Evolutionary conservation across 2,113 vertebrate species (phyloP).

Genomic region (Fregata magnificens): DNA sequence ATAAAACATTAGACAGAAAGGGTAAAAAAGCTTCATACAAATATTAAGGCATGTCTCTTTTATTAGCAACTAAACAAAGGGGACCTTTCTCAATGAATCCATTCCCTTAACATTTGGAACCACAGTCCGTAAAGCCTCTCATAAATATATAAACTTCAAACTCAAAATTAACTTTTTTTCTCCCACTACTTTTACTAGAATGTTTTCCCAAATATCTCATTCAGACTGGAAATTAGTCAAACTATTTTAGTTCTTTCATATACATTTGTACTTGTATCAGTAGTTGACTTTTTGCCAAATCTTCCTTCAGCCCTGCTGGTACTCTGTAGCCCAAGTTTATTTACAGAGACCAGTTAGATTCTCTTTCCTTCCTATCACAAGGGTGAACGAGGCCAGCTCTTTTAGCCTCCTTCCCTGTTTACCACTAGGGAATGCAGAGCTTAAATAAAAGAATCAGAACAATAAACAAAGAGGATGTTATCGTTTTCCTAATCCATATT

Average conservation of each 20-base stretch:
- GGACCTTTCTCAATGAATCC: background rate
- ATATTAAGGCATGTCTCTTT: background rate
- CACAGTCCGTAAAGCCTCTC: background rate
- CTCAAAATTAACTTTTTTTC: background rate
- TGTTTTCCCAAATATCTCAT: background rate
- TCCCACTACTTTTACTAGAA: background rate
- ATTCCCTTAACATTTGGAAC: background rate
- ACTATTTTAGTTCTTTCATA: background rate
- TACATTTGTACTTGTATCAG: background rate
- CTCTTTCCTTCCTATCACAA: background rate
- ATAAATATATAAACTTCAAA: background rate
- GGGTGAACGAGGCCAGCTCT: background rate
- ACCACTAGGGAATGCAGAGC: slow-evolving; percentile 7
- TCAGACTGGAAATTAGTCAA: background rate
- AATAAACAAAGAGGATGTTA: slow-evolving; percentile 44
- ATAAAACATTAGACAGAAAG: background rate
- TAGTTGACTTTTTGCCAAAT: background rate
- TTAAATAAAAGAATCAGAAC: slow-evolving; percentile 32
- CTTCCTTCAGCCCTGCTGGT: background rate
- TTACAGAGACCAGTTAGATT: background rate
- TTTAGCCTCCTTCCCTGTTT: background rate
- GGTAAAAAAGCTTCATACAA: background rate
- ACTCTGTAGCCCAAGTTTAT: background rate
- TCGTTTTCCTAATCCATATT: slow-evolving; percentile 45
- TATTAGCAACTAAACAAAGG: background rate